A percentile compares a stretch with the other conserved stretches of the same genome.
Conservation (phyloP, 2,797 vertebrate genomes). For the Sardinella longiceps region DNA sequence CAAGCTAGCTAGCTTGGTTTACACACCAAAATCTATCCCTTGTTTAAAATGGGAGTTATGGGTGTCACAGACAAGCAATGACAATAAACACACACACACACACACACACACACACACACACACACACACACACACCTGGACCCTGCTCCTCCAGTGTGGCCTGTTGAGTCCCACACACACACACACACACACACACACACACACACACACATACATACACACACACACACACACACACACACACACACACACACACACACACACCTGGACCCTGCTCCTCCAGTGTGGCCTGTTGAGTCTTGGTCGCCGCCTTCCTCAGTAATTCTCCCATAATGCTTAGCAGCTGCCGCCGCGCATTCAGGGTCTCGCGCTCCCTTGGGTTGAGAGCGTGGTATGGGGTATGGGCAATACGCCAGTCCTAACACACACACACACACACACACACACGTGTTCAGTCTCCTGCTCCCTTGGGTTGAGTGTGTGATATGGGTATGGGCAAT, state of each 20-base stretch:
- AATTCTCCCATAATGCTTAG: slow-evolving; percentile 1
- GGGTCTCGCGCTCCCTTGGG: background rate
- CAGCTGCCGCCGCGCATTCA: background rate
- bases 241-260: background rate
- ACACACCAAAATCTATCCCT: too few species aligned
- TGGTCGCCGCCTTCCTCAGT: background rate
- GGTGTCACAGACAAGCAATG: too few species aligned
- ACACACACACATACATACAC: background rate
- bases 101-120: too few species aligned
- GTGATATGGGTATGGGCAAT: too few species aligned
- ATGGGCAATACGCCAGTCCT: slow-evolving; percentile 28
- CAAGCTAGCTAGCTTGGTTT: too few species aligned
- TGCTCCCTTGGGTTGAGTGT: too few species aligned
- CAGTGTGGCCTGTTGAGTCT: background rate
- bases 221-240: background rate
- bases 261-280: background rate
- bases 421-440: slow-evolving; percentile 5
- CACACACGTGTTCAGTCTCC: too few species aligned
- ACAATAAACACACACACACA: too few species aligned
- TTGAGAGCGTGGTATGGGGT: background rate
- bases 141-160: too few species aligned
- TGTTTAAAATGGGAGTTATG: too few species aligned
- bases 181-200: background rate
- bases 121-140: too few species aligned
- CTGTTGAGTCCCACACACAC: too few species aligned